phyloP scores from a whole-genome alignment of 2,888 invertebrate species.

The Chrysolina oricalcia region DNA sequence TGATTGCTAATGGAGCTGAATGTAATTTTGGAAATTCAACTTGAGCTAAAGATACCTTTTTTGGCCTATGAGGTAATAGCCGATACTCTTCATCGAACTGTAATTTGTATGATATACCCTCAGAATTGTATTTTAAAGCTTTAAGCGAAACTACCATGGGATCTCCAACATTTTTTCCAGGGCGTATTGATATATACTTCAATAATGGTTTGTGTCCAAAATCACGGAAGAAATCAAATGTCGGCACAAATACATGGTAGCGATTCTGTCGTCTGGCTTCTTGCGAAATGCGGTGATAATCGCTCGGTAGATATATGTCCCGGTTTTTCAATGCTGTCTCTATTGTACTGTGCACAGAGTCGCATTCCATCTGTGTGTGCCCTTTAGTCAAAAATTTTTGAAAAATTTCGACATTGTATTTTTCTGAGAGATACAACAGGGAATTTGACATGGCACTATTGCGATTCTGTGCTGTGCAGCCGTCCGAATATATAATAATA shows the following conservation, averaged over 20 bases:
- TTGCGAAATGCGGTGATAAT: background rate
- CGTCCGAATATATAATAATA: conserved; percentile 15
- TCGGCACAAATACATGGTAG: background rate
- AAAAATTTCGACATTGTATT: background rate
- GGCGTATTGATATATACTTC: conserved; percentile 7
- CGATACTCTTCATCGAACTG: conserved; percentile 30
- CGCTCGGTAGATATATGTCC: background rate
- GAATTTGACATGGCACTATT: conserved; percentile 17
- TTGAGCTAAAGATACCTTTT: conserved; percentile 25
- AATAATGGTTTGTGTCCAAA: background rate
- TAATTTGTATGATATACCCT: conserved; percentile 22
- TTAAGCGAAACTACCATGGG: background rate
- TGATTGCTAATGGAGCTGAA: conserved; percentile 24
- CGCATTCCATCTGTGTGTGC: no score
- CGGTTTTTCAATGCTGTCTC: conserved; percentile 2
- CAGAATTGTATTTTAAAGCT: conserved; percentile 23
- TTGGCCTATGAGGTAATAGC: conserved; percentile 30
- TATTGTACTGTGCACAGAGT: conserved; percentile 3
- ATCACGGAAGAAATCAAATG: conserved; percentile 3
- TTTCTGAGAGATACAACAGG: conserved; percentile 12
- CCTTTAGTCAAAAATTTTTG: background rate
- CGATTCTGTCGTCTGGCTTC: background rate
- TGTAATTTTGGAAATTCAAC: conserved; percentile 27
- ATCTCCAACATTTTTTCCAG: background rate
- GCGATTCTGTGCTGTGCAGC: no score